Percentiles rank a stretch among this genome's conserved stretches.
Conservation (phyloP, 1,140 invertebrate species). For the Drosophila obscura region DNA sequence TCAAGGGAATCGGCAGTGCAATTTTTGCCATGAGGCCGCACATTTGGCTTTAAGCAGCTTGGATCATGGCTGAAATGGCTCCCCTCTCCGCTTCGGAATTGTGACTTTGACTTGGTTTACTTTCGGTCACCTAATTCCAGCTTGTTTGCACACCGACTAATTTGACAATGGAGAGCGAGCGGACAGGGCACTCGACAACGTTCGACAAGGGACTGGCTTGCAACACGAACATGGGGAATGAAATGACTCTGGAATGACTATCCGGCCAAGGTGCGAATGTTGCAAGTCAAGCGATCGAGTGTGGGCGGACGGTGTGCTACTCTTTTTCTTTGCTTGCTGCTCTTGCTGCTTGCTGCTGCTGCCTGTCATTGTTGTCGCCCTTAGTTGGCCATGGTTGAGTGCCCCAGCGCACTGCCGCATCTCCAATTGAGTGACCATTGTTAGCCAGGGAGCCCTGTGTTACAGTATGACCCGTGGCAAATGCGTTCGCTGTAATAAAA, state of each 20-base stretch:
- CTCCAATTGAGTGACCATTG: conserved; percentile 76
- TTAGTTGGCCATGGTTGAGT: conserved; percentile 73
- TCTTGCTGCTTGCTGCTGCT: conserved; percentile 32
- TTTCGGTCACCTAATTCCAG: conserved; percentile 72
- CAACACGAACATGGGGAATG: conserved; percentile 54
- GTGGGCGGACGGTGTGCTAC: conserved; percentile 15
- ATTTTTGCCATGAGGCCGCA: conserved; percentile 22
- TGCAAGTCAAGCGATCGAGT: conserved; percentile 50
- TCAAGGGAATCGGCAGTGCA: conserved; percentile 27
- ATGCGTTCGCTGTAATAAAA: conserved; percentile 74
- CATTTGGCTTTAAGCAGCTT: conserved; percentile 47
- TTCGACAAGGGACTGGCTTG: conserved; percentile 59
- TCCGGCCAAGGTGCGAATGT: conserved; percentile 58
- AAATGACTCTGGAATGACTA: background rate
- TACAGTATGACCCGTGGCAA: conserved; percentile 81
- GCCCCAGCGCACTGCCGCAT: conserved; percentile 52
- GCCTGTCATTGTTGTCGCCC: conserved; percentile 71
- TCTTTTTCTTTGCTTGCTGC: conserved; percentile 19
- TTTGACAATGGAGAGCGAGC: conserved; percentile 64
- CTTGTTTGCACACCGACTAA: conserved; percentile 68
- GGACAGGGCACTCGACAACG: background rate
- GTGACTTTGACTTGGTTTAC: conserved; percentile 74
- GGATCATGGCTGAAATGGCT: conserved; percentile 23
- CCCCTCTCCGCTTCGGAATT: conserved; percentile 13
- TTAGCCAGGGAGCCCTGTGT: conserved; percentile 62